Base-by-base conservation (phyloP, 1,140 invertebrate genomes). In the Leptinotarsa lineolata region DNA sequence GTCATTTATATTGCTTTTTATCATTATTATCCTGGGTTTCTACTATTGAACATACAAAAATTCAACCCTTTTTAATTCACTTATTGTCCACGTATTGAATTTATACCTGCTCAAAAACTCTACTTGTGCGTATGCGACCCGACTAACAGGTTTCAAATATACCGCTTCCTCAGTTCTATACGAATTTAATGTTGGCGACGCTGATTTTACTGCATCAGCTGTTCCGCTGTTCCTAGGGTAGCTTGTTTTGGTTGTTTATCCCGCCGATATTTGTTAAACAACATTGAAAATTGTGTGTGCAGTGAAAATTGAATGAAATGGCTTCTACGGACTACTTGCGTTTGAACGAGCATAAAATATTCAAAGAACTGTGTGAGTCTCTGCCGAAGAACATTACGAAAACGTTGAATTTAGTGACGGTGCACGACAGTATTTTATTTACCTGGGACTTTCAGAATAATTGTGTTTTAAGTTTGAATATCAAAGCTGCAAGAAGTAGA, bases 401-500 rank as follows among this genome's bases (percentile, higher is more conserved):
- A 72, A 88, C 90, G 18, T 84, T 86, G 61, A 91, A 90, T 83
- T 86, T 91, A 63, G 78, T 91, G 8, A 87, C 88, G 75, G 86
- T 91, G 46, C 87, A 87, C 61, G 90, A 91, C 73, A 88, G 90
- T 81, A 86, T 91, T 75, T 84, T 91, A 18, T 92, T 89, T 76
- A 85, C 88, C 70, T 92, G 91, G 91, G 88, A 89, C 80, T 85
- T 87, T 3, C 82, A 87, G 21, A 89, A 90, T 82, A 89, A 87
- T 77, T 90, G 89, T 83, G 85, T 91, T 66, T 84, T 89, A 72
- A 86, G 87, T 60, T 81, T 91, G 61, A 90, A 91, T 79, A 70
- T 90, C 64, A 88, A 88, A 73, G 86, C 87, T 24, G 83, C 88
- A 39, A 86, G 88, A 69, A 85, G 83, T 24, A 87, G 87, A 75